Evolutionary conservation across 1,140 invertebrate species (phyloP), one percentile per base, ranked within the genome.

Genomic region (Anastrepha ludens): DNA sequence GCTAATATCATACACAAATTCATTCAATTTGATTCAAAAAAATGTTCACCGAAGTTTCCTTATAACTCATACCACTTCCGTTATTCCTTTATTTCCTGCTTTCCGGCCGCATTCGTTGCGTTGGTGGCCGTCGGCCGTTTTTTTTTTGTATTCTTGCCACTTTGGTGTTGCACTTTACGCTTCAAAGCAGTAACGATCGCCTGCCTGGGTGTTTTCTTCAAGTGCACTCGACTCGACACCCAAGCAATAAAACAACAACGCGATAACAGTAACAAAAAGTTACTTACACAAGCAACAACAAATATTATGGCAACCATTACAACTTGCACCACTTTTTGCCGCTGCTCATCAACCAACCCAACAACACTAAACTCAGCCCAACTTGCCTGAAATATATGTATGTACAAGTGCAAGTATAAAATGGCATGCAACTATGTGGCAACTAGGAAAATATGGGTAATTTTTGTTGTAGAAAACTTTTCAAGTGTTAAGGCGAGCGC

Each of bases 221-320:
- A 81, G 74, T 81, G 74, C 74, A 81, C 74, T 81, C 74, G n/a
- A 81, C 74, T 81, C 74, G n/a, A 20, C n/a, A 81, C 67, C 74
- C 74, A n/a, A 20, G 55, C n/a, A 55, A 81, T 47, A 55, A 81
- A 70, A 70, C 47, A 81, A 55, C 47, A 81, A n/a, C 74, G 11
- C 3, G 20, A 2, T 47, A 29, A 55, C 74, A 81, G 47, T 17
- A 17, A 15, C 15, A 2, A n/a, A 29, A 67, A 7, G 29, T 67
- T 29, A 67, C 64, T 67, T 41, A 29, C 15, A 70, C 41, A 70
- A 3, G 39, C 47, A 78, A 78, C 70, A 78, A 55, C 17, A 81
- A 50, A 8, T 81, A 58, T 58, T 81, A 44, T 44, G 15, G 41
- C 20, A 81, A 81, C 44, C 8, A 81, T 74, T 74, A 74, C 67